Percentiles rank a stretch among this genome's conserved stretches.
These are phyloP conservation scores for Porites lutea DNA, from an alignment of 64 coral and sea anemone genomes.

Conservation along the genomic window DNA sequence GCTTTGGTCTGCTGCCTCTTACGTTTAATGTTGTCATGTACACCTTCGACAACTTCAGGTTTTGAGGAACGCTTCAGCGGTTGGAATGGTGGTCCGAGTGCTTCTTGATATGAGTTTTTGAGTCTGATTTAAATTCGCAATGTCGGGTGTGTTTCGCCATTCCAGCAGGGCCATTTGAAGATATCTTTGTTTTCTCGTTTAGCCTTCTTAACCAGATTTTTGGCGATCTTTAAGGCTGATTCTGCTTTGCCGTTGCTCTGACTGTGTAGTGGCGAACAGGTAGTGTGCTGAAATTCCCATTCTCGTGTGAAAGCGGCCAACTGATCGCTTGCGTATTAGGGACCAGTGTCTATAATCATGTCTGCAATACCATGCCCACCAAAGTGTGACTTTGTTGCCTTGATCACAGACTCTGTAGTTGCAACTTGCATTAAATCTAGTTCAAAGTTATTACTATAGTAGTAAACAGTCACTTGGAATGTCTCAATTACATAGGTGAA, in stretches of 20 bases:
- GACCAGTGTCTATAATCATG: not conserved
- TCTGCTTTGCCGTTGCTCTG: conserved; percentile 12
- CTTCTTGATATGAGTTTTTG: conserved; percentile 13
- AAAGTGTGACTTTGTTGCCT: no score
- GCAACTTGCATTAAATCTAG: not conserved
- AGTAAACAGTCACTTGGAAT: conserved; percentile 7
- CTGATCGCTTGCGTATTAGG: conserved; percentile 4
- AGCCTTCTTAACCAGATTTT: no score
- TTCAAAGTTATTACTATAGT: conserved; percentile 1
- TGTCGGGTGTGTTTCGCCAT: not conserved
- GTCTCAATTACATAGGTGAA: not conserved
- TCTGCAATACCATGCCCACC: no score
- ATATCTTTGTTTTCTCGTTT: not conserved
- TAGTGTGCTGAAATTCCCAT: conserved; percentile 44
- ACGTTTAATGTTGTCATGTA: no score
- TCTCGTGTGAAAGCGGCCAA: not conserved
- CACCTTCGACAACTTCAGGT: no score
- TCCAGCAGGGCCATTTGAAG: not conserved
- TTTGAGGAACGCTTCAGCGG: no score
- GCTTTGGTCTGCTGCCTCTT: no score
- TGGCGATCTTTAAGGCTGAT: not conserved
- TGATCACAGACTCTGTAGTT: conserved; percentile 28
- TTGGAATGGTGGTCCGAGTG: conserved; percentile 11
- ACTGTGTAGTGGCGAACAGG: conserved; percentile 15
- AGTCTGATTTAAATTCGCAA: not conserved